Evolutionary conservation across 2,797 vertebrate genomes (phyloP).

Genomic region (Malurus splendens): DNA sequence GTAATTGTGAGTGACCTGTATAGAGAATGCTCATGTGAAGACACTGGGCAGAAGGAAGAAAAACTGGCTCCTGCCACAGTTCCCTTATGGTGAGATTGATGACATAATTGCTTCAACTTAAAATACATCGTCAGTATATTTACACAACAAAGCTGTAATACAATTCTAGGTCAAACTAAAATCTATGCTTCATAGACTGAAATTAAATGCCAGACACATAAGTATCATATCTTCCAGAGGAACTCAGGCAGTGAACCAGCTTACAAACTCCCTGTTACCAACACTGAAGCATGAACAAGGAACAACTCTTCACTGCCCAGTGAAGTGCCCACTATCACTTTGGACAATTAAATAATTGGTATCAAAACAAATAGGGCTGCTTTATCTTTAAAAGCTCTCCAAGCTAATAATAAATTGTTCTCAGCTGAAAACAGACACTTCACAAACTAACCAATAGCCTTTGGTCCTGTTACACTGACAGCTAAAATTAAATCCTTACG

Average conservation of each 20-base stretch:
- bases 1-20: not conserved
- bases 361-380: not conserved
- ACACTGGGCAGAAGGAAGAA: not conserved
- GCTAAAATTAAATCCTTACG: constrained; percentile 76
- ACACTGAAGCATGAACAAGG: not conserved
- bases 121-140: not conserved
- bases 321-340: not conserved
- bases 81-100: not conserved
- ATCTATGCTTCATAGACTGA: not conserved
- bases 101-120: not conserved
- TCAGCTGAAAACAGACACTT: not conserved
- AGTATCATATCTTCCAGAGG: not conserved
- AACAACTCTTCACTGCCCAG: not conserved
- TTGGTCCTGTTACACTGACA: not conserved
- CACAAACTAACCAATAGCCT: not conserved
- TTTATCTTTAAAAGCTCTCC: not conserved
- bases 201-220: not conserved
- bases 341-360: not conserved
- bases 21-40: not conserved
- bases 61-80: not conserved
- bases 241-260: not conserved
- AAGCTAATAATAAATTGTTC: not conserved
- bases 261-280: not conserved
- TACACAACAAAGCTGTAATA: not conserved
- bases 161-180: not conserved